A percentile compares a stretch with the other conserved stretches of the same genome.
Conservation (phyloP, 2,113 vertebrate genomes). For the Alethe castanea region DNA sequence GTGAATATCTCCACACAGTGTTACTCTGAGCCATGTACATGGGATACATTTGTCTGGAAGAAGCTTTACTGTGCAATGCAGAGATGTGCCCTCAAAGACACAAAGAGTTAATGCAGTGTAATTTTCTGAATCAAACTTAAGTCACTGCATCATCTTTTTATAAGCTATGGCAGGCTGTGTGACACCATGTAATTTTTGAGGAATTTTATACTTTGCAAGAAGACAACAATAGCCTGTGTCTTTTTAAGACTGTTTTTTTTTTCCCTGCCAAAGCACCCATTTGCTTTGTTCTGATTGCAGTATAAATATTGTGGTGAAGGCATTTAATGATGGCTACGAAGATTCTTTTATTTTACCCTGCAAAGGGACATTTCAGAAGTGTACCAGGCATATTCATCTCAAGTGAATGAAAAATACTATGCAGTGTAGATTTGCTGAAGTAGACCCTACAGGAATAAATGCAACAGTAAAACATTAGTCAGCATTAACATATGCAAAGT, state of each 20-base stretch:
- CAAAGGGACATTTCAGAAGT: conserved; percentile 32
- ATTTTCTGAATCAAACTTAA: conserved; percentile 78
- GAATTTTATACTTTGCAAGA: conserved; percentile 76
- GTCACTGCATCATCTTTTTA: conserved; percentile 70
- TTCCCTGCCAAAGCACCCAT: conserved; percentile 66
- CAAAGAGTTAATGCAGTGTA: conserved; percentile 73
- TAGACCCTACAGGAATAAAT: not conserved
- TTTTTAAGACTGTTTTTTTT: conserved; percentile 65
- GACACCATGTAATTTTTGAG: conserved; percentile 80
- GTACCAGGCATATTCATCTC: not conserved
- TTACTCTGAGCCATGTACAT: rapidly evolving
- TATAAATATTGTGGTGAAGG: conserved; percentile 69
- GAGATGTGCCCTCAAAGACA: conserved; percentile 18
- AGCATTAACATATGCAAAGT: not conserved
- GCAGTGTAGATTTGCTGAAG: not conserved
- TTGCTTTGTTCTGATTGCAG: conserved; percentile 71
- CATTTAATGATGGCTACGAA: conserved; percentile 59
- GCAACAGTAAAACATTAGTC: not conserved
- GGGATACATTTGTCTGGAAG: not conserved
- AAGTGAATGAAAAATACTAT: not conserved
- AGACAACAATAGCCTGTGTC: conserved; percentile 71
- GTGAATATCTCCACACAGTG: not conserved
- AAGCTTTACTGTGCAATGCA: not conserved
- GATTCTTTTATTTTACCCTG: conserved; percentile 69
- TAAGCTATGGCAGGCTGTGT: conserved; percentile 69